These are phyloP conservation scores for Danio aesculapii DNA, from an alignment of 2,797 vertebrate genomes.

Conservation along the genomic window DNA sequence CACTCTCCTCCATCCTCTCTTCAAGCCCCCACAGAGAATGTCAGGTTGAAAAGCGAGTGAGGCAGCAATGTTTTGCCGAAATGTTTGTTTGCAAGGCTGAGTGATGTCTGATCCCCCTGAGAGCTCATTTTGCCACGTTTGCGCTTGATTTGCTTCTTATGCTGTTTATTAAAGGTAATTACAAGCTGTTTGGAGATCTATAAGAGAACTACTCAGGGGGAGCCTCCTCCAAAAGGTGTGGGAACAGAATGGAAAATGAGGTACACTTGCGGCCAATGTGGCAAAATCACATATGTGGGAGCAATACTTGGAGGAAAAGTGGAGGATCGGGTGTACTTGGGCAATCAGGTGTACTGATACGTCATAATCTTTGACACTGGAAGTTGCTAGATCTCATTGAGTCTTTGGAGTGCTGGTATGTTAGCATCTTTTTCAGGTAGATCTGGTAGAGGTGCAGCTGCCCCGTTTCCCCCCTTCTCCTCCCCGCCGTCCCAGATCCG, in stretches of 20 bases:
- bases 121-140: constrained; percentile 84
- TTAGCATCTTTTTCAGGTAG: constrained; percentile 41
- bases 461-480: constrained; percentile 42
- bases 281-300: constrained; percentile 40
- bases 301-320: constrained; percentile 38
- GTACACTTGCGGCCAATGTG: constrained; percentile 65
- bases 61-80: constrained; percentile 56
- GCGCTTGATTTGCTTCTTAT: constrained; percentile 87
- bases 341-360: constrained; percentile 20
- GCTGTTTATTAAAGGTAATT: constrained; percentile 89
- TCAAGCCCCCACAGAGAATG: constrained; percentile 45
- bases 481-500: constrained; percentile 53
- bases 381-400: constrained; percentile 20
- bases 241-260: constrained; percentile 69
- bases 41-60: constrained; percentile 46
- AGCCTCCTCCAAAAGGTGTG: constrained; percentile 65
- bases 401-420: constrained; percentile 34
- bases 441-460: constrained; percentile 48
- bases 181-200: constrained; percentile 89
- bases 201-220: constrained; percentile 71
- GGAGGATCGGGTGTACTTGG: constrained; percentile 24
- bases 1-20: not conserved
- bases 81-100: constrained; percentile 73
- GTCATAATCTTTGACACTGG: constrained; percentile 16
- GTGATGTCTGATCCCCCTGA: constrained; percentile 75